phyloP scores from a whole-genome alignment of 1,140 invertebrate species.

The Elysia chlorotica region DNA sequence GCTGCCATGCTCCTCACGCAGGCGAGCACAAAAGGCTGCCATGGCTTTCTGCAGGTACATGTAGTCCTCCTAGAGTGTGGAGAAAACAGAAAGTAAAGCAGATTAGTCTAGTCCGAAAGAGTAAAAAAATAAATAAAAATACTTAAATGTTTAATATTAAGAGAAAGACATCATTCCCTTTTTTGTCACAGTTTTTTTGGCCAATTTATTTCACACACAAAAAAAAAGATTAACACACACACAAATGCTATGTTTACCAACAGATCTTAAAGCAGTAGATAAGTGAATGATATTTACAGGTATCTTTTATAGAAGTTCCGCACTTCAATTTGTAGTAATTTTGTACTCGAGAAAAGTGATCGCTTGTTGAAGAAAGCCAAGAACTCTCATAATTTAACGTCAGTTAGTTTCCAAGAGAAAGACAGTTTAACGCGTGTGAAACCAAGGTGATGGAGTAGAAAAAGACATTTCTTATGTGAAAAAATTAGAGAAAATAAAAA shows the following conservation, averaged over 20 bases:
- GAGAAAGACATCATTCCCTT: not conserved
- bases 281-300: no score
- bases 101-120: not conserved
- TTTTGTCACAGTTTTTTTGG: not conserved
- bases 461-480: no score
- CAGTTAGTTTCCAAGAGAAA: no score
- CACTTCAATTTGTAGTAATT: no score
- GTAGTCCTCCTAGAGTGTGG: conserved; percentile 5
- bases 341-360: no score
- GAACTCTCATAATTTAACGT: no score
- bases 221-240: not conserved
- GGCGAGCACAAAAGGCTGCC: not conserved
- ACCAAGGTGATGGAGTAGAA: no score
- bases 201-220: not conserved
- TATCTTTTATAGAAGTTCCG: no score
- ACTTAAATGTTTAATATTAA: not conserved
- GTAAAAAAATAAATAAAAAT: not conserved
- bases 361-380: no score
- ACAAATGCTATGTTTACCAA: not conserved
- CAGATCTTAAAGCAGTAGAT: no score
- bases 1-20: not conserved
- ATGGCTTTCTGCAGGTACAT: conserved; percentile 2
- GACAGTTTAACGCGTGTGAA: no score
- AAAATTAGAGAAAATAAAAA: no score
- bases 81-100: not conserved